phyloP scores from a whole-genome alignment of 2,797 vertebrate genomes.

The Nannoperca obscura region DNA sequence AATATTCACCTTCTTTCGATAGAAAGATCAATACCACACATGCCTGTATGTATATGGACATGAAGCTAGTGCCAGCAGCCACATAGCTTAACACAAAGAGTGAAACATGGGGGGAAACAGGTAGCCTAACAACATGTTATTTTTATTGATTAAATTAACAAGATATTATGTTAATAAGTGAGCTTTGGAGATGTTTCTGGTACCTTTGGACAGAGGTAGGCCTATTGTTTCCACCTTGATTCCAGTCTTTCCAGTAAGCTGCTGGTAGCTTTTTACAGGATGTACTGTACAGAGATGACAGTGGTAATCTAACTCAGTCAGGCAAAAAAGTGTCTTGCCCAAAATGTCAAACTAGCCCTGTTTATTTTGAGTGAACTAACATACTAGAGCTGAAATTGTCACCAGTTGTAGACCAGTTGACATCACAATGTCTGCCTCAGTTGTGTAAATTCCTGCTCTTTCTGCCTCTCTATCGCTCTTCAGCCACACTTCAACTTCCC shows the following conservation, averaged over 20 bases:
- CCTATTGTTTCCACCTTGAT: not conserved
- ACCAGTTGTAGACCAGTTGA: not conserved
- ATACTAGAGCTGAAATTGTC: not conserved
- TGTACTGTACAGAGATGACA: not conserved
- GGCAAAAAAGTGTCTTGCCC: not conserved
- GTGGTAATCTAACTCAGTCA: not conserved
- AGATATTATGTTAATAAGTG: not conserved
- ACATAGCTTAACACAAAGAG: not conserved
- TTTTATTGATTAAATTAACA: not conserved
- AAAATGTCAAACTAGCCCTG: not conserved
- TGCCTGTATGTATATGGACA: not conserved
- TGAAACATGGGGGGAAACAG: not conserved
- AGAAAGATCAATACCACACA: not conserved
- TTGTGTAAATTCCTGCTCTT: too few relatives aligned
- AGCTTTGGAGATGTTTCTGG: not conserved
- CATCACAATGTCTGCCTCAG: too few relatives aligned
- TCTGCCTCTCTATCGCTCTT: too few relatives aligned
- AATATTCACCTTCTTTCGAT: not conserved
- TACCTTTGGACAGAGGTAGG: not conserved
- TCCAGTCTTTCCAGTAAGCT: constrained; percentile 2
- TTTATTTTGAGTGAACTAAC: not conserved
- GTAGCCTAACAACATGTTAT: not conserved
- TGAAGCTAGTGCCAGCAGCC: not conserved
- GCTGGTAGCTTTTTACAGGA: not conserved
- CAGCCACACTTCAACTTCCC: too few relatives aligned